These are phyloP conservation scores for Ericerus pela DNA, from an alignment of 1,140 invertebrate genomes.

Conservation along the genomic window DNA sequence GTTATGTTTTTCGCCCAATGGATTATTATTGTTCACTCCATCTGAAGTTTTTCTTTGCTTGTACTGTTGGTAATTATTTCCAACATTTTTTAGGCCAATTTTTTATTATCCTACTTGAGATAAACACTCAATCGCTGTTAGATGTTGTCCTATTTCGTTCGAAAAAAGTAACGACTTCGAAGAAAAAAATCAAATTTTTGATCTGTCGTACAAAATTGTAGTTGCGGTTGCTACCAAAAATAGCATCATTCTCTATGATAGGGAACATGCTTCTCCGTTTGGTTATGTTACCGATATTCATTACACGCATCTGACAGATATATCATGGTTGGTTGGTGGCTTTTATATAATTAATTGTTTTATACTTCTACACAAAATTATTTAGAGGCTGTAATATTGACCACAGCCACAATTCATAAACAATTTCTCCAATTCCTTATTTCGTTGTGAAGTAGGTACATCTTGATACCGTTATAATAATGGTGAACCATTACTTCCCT, in stretches of 20 bases:
- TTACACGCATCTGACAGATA: conserved; percentile 80
- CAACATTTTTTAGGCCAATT: conserved; percentile 48
- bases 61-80: conserved; percentile 5
- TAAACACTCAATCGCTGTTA: conserved; percentile 60
- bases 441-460: no score
- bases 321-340: conserved; percentile 73
- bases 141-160: conserved; percentile 67
- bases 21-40: conserved; percentile 70
- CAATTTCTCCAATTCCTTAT: no score
- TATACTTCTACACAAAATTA: no score
- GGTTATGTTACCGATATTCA: conserved; percentile 81
- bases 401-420: no score
- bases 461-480: no score
- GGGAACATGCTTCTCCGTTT: conserved; percentile 72
- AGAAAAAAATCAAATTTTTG: conserved; percentile 36
- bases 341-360: no score
- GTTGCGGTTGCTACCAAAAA: conserved; percentile 80
- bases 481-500: no score
- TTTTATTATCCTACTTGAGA: conserved; percentile 61
- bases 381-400: no score
- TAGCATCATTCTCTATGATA: conserved; percentile 78
- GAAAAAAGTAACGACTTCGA: conserved; percentile 42
- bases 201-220: conserved; percentile 67
- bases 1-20: conserved; percentile 76
- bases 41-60: conserved; percentile 58